Conservation (phyloP, 1,140 invertebrate species). For the Leucophenga varia region DNA sequence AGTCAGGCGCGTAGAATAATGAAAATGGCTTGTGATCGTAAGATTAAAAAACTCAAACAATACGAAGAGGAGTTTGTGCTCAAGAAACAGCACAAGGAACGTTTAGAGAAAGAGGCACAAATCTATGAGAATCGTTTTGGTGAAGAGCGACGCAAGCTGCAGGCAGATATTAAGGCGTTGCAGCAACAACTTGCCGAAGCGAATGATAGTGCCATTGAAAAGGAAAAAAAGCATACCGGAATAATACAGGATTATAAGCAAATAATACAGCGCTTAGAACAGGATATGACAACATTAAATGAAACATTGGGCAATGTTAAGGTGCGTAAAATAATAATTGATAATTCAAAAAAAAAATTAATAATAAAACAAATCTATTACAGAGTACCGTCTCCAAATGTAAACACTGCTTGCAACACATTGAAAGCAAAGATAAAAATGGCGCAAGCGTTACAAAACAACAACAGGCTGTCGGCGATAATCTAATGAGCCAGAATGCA, state of each 20-base stretch:
- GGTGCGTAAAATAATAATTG: constrained; percentile 60
- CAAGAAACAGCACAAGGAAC: constrained; percentile 77
- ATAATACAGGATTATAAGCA: constrained; percentile 93
- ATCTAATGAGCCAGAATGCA: constrained; percentile 12
- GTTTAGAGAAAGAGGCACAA: constrained; percentile 66
- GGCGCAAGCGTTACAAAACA: constrained; percentile 15
- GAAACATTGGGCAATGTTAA: constrained; percentile 62
- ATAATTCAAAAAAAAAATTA: too few species aligned
- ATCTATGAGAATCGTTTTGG: constrained; percentile 61
- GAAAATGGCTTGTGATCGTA: constrained; percentile 84
- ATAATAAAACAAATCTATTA: too few species aligned
- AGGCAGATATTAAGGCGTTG: constrained; percentile 75
- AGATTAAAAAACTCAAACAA: constrained; percentile 93
- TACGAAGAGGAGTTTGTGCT: constrained; percentile 91
- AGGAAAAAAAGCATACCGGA: constrained; percentile 68
- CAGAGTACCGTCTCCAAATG: constrained; percentile 63
- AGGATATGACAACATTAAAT: constrained; percentile 72
- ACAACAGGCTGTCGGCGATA: neutral
- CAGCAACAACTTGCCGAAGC: constrained; percentile 79
- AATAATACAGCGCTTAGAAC: constrained; percentile 86
- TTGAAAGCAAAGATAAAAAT: constrained; percentile 29
- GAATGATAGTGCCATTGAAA: constrained; percentile 73
- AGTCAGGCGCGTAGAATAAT: constrained; percentile 86
- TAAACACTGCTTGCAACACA: constrained; percentile 58
- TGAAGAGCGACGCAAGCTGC: constrained; percentile 80